Percentiles rank a stretch among this genome's conserved stretches.
Conservation (phyloP, 1,140 invertebrate genomes). For the Sarcophaga peregrina region DNA sequence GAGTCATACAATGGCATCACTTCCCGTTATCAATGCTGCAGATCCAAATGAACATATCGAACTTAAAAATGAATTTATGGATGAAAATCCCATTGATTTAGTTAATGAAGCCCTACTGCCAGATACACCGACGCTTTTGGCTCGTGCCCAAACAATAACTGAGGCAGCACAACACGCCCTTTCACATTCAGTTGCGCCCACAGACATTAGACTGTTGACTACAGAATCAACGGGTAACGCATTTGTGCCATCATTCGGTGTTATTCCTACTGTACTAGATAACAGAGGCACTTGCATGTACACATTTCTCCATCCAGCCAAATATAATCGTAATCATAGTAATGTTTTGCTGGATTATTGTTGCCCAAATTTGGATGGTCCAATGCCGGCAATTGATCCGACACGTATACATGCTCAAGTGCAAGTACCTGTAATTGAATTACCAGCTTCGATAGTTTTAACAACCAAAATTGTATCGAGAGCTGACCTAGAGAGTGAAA, state of each 20-base stretch:
- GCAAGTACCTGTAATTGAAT: constrained; percentile 40
- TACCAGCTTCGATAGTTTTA: constrained; percentile 45
- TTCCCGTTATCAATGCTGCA: neutral
- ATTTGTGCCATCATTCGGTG: constrained; percentile 31
- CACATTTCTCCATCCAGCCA: constrained; percentile 45
- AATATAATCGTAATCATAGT: constrained; percentile 46
- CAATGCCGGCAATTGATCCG: constrained; percentile 47
- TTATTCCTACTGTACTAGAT: constrained; percentile 35
- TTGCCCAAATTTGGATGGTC: constrained; percentile 46
- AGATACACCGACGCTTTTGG: constrained; percentile 14
- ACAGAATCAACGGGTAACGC: neutral
- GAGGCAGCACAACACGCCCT: constrained; percentile 24
- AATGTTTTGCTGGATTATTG: constrained; percentile 45
- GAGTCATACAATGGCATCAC: neutral
- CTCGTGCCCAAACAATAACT: neutral
- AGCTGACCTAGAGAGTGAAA: constrained; percentile 44
- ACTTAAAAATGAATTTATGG: constrained; percentile 38
- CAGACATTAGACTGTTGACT: constrained; percentile 23
- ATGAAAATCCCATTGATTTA: neutral
- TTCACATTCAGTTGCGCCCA: neutral
- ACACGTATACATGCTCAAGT: constrained; percentile 44
- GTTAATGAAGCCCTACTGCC: neutral
- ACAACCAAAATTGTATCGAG: constrained; percentile 44
- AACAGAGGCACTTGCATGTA: constrained; percentile 45
- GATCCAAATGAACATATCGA: constrained; percentile 20